Base-by-base conservation (phyloP, 2,113 vertebrate species). In the Cromileptes altivelis region DNA sequence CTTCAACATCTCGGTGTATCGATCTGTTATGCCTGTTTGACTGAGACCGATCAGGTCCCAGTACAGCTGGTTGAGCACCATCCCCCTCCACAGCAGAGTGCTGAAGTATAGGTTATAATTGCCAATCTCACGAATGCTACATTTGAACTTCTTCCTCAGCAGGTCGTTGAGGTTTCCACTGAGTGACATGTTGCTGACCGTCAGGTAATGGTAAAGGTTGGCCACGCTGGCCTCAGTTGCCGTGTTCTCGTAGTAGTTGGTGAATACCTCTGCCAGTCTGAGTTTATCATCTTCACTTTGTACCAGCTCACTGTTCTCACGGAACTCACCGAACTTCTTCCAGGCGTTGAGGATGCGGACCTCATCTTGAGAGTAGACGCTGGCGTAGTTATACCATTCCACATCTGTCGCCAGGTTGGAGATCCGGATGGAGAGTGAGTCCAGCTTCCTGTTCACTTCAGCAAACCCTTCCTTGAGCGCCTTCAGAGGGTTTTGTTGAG, bases 11-110 rank as follows among this genome's bases (percentile, higher is more conserved):
- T 45, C 0, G 0, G 1, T 13, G 12, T 42, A 55, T 61, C 0
- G 8, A 6, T 2, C 47, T 45, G 61, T 0, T 68, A n/a, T 74
- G 1, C 0, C 0, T 23, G 13, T 2, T 0, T 33, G 0, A 13
- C 15, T 19, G 1, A 69, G 11, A 4, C 64, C 71, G 5, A 50
- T 0, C 18, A 82, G 47, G 6, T 45, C 0, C 56, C 56, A 75
- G 63, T 69, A 82, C 8, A 56, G 4, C 37, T 75, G 17, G 5
- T 75, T 69, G 3, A 70, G 55, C 0, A 75, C 0, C 18, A 62
- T 69, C 0, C 72, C 80, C 64, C 17, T 2, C 11, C 5, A 17
- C 70, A 82, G 15, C 72, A 82, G 14, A 8, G 33, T 23, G 12
- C 14, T 69, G 2, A 82, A 55, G 17, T 75, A 55, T 2, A 75